Evolutionary conservation across 2,113 vertebrate genomes (phyloP).

Genomic region (Lagopus muta): DNA sequence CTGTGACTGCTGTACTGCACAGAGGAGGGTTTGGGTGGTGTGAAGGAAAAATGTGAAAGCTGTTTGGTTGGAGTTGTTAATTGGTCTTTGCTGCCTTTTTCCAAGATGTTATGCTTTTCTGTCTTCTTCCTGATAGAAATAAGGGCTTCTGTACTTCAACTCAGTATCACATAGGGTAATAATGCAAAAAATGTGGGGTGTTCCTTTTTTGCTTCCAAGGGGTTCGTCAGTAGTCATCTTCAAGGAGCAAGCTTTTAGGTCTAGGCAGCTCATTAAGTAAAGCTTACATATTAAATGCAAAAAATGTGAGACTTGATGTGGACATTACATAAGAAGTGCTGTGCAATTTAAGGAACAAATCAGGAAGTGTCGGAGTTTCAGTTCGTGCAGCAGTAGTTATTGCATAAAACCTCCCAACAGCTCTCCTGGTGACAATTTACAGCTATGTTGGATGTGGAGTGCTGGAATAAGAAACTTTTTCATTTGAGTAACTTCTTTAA

Average conservation of each 20-base stretch:
- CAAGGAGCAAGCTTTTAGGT: not conserved
- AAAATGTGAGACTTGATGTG: not conserved
- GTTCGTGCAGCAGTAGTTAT: not conserved
- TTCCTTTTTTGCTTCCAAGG: not conserved
- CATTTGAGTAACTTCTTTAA: not conserved
- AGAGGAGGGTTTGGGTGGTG: not conserved
- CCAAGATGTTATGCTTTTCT: not conserved
- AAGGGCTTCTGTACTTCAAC: fast-evolving
- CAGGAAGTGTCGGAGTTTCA: not conserved
- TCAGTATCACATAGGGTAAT: not conserved
- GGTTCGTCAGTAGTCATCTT: not conserved
- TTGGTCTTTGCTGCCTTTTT: not conserved
- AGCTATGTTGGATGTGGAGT: not conserved
- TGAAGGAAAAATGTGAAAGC: not conserved
- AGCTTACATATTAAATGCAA: not conserved
- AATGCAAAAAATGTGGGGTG: not conserved
- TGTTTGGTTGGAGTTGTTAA: not conserved
- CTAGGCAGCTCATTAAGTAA: not conserved
- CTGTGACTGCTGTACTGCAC: not conserved
- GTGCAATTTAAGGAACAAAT: not conserved
- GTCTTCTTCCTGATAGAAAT: not conserved
- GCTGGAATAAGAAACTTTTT: not conserved
- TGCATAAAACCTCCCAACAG: not conserved
- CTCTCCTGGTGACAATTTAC: not conserved
- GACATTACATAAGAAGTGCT: not conserved